Evolutionary conservation across 2,888 invertebrate species (phyloP).

Genomic region (Notodonta dromedarius): DNA sequence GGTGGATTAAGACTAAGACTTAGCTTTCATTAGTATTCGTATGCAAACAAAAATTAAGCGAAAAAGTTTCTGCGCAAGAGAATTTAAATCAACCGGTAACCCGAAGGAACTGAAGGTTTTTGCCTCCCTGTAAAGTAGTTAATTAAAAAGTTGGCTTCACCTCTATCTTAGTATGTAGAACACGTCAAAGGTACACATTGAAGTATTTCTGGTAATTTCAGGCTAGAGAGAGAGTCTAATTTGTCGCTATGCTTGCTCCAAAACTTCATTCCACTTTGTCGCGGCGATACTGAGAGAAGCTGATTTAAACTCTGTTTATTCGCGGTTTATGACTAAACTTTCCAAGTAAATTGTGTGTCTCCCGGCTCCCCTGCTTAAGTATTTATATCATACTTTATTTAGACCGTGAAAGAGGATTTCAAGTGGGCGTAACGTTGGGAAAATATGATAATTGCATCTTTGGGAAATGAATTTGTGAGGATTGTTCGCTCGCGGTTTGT

Average conservation of each 20-base stretch:
- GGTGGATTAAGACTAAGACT: neutral
- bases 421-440: slow-evolving; percentile 10
- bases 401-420: slow-evolving; percentile 9
- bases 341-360: slow-evolving; percentile 46
- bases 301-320: slow-evolving; percentile 52
- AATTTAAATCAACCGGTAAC: neutral
- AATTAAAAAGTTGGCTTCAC: slow-evolving; percentile 31
- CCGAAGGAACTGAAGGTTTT: neutral
- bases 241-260: slow-evolving; percentile 45
- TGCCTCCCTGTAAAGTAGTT: slow-evolving; percentile 16
- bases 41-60: neutral
- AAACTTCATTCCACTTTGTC: slow-evolving; percentile 38
- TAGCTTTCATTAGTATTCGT: neutral
- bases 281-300: slow-evolving; percentile 27
- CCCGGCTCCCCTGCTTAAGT: slow-evolving; percentile 24
- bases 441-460: slow-evolving; percentile 7
- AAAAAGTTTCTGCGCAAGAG: neutral
- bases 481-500: neutral
- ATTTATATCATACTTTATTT: slow-evolving; percentile 34
- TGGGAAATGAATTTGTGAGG: neutral
- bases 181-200: slow-evolving; percentile 28
- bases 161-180: slow-evolving; percentile 32
- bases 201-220: slow-evolving; percentile 38
- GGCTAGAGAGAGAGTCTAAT: slow-evolving; percentile 39
- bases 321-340: slow-evolving; percentile 53